Evolutionary conservation across 2,797 vertebrate species (phyloP), one percentile per base, ranked within the genome.

Genomic region (Typhlichthys subterraneus): DNA sequence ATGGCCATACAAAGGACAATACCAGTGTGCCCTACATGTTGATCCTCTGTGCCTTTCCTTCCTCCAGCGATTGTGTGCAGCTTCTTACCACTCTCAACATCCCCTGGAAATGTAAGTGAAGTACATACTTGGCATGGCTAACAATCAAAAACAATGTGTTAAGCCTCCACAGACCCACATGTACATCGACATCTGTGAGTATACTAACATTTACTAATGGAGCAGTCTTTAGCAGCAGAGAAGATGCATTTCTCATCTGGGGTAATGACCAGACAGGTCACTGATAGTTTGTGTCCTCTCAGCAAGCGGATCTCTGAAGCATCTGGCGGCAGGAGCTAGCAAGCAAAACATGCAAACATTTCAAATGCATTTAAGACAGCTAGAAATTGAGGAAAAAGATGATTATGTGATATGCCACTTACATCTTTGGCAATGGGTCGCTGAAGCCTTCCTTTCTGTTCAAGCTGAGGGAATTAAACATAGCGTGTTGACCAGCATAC

Each of bases 181-280:
- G 38, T 12, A 57, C 1, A 5, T 31, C 14, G 1, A 17, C 29
- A 49, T 1, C 31, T 61, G 1, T 10, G n/a, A 13, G 3, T 9
- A 48, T 12, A 93, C 95, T 93, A 70, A 95, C 98, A 99, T 89
- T 99, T 99, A 80, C 98, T 96, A 70, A 99, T 92, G 46, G 95
- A 93, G 75, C 98, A 96, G 6, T 99, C 97, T 89, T 99, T 99
- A 63, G 95, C 92, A 0, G 94, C 94, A 0, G 97, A 98, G 66
- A 98, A 97, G 77, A 99, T 91, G 80, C 88, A 90, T 69, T 81
- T 91, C 57, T 99, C 96, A n/a, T 98, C 96, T 0, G 95, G 92
- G 13, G 94, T 92, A 69, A 99, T 87, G 53, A 96, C 94, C 45
- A 99, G 83, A 72, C 97, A 99, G 0, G 96, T 99, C 71, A 99